A percentile compares a stretch with the other conserved stretches of the same genome.
Conservation (phyloP, 1,140 invertebrate species). For the Philotrypesis tridentata region DNA sequence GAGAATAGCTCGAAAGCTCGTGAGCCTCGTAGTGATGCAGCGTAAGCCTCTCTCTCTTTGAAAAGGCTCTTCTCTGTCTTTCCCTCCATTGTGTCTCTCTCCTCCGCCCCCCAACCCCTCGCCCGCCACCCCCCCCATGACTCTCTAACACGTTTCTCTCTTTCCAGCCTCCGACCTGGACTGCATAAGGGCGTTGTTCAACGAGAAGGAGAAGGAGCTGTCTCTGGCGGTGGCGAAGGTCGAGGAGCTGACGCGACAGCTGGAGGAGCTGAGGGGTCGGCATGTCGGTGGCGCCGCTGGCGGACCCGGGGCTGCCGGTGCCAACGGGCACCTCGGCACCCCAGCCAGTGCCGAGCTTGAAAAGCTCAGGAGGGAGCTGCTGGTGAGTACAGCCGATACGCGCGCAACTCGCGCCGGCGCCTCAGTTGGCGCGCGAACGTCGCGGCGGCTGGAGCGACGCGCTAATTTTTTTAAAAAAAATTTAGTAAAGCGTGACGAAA, state of each 20-base stretch:
- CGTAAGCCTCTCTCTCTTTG: background rate
- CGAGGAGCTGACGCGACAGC: constrained; percentile 93
- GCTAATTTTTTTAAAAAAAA: too few relatives aligned
- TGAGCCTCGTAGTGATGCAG: too few relatives aligned
- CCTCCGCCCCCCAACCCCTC: background rate
- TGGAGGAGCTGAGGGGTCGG: constrained; percentile 89
- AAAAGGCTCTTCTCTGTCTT: background rate
- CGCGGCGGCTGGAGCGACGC: background rate
- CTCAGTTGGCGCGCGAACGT: background rate
- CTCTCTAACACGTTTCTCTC: background rate
- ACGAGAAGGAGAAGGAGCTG: constrained; percentile 97
- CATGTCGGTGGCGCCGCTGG: constrained; percentile 69
- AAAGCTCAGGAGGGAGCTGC: constrained; percentile 90
- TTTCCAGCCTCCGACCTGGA: constrained; percentile 91
- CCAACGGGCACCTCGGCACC: constrained; percentile 76
- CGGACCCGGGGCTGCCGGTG: constrained; percentile 59
- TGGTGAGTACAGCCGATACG: constrained; percentile 83
- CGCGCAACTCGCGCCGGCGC: background rate
- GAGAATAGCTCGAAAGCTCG: too few relatives aligned
- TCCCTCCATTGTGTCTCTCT: background rate
- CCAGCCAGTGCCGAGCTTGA: constrained; percentile 90
- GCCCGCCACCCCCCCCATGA: background rate
- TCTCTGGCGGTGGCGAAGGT: constrained; percentile 95
- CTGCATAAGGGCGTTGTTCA: constrained; percentile 95
- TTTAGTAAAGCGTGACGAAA: too few relatives aligned